phyloP scores from a whole-genome alignment of 30 jellyfish, hydroid and myxozoan genomes.

The Pelagia noctiluca region DNA sequence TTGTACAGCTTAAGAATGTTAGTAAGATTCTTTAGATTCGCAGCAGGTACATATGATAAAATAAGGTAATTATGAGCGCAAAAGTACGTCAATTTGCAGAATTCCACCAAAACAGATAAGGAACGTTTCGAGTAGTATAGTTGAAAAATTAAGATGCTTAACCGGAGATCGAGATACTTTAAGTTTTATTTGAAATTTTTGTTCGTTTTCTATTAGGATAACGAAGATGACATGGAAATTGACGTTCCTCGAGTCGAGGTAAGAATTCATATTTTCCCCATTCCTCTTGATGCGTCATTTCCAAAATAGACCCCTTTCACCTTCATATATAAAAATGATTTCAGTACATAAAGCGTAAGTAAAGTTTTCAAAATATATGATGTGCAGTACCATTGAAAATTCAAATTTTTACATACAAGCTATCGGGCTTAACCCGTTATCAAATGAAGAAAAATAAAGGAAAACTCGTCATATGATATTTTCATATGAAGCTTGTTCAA shows the following conservation, averaged over 20 bases:
- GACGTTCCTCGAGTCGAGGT: conserved; percentile 61
- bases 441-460: neutral
- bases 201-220: conserved; percentile 28
- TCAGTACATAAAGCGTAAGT: neutral
- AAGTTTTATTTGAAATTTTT: neutral
- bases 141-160: neutral
- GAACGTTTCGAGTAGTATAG: neutral
- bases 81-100: no score
- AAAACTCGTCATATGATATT: no score
- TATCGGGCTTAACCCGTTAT: neutral
- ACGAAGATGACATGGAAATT: conserved; percentile 62
- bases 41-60: no score
- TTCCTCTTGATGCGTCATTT: neutral
- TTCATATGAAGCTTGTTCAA: no score
- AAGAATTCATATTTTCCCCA: neutral
- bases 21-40: no score
- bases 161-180: neutral
- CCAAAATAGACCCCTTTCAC: neutral
- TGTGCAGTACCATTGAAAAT: no score
- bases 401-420: no score
- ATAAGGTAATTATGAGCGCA: no score
- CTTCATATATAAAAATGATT: neutral
- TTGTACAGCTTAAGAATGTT: no score
- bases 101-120: neutral
- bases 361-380: neutral